A percentile compares a stretch with the other conserved stretches of the same genome.
These are phyloP conservation scores for Luffia ferchaultella DNA, from an alignment of 2,888 invertebrate genomes.

Conservation along the genomic window DNA sequence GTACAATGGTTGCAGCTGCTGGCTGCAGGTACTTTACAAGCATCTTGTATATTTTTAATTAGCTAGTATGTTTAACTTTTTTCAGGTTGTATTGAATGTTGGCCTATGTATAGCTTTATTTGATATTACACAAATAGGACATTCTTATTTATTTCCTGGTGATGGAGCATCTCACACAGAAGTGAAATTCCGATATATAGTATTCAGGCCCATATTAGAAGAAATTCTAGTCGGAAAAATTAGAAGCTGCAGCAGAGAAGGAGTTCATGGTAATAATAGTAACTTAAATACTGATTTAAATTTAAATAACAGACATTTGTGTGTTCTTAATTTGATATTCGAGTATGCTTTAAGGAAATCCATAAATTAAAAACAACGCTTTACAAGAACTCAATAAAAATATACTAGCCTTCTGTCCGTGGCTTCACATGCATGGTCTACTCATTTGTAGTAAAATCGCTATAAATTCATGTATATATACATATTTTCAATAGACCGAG, in stretches of 20 bases:
- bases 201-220: slow-evolving; percentile 94
- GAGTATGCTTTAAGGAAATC: too few species aligned
- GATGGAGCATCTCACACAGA: slow-evolving; percentile 96
- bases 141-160: slow-evolving; percentile 93
- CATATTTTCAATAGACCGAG: too few species aligned
- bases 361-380: too few species aligned
- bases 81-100: slow-evolving; percentile 90
- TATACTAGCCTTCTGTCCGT: too few species aligned
- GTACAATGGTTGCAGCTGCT: too few species aligned
- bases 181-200: slow-evolving; percentile 91
- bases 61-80: slow-evolving; percentile 19
- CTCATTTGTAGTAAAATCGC: too few species aligned
- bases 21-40: too few species aligned
- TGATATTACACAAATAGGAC: slow-evolving; percentile 88
- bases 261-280: slow-evolving; percentile 78
- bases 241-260: slow-evolving; percentile 88
- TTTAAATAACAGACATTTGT: neutral
- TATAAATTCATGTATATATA: too few species aligned
- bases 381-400: too few species aligned
- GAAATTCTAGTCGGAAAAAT: slow-evolving; percentile 95
- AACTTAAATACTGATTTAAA: neutral
- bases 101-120: slow-evolving; percentile 94
- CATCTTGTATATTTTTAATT: too few species aligned
- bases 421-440: too few species aligned
- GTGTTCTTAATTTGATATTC: neutral